Evolutionary conservation across 2,888 invertebrate species (phyloP), one percentile per base, ranked within the genome.

Genomic region (Lydus trimaculatus): DNA sequence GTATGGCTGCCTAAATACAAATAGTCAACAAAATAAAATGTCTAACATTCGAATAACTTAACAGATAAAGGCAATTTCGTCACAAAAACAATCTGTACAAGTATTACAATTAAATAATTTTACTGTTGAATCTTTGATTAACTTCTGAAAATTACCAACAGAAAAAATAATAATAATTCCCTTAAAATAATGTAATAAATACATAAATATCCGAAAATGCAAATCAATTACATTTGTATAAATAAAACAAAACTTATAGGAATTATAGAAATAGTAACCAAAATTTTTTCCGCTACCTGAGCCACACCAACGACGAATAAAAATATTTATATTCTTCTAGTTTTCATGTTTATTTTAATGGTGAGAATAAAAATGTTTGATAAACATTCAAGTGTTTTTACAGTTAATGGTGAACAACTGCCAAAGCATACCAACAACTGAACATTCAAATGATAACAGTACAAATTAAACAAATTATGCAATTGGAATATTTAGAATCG

Each of bases 11-110:
- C 78, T 76, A 76, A 78, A 78, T 80, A 81, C 76, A 80, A 81
- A 80, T 80, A 81, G 80, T 82, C 82, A 83, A 83, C 83, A 83
- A 84, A 84, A 83, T 83, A 84, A 52, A 81, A 83, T 80, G 79
- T 81, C 77, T 80, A 83, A 83, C 81, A 82, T 83, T 80, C 79
- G 77, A 83, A 81, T 81, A 81, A 82, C 77, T 81, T 79, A 79
- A 80, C 80, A 81, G 81, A 79, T 78, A 80, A 79, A 80, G 79
- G 81, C 82, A 80, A 80, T 76, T 80, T 80, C 76, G 76, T 81
- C 81, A 81, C 79, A 79, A 81, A 43, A 80, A 81, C 80, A 82
- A 81, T 79, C 81, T 83, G 82, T 83, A 83, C 83, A 82, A 72
- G 72, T 77, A 79, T 75, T 75, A 48, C 11, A 52, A 25, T 20